These are phyloP conservation scores for Phalloptychus januarius DNA, from an alignment of 2,797 vertebrate genomes.

Conservation along the genomic window DNA sequence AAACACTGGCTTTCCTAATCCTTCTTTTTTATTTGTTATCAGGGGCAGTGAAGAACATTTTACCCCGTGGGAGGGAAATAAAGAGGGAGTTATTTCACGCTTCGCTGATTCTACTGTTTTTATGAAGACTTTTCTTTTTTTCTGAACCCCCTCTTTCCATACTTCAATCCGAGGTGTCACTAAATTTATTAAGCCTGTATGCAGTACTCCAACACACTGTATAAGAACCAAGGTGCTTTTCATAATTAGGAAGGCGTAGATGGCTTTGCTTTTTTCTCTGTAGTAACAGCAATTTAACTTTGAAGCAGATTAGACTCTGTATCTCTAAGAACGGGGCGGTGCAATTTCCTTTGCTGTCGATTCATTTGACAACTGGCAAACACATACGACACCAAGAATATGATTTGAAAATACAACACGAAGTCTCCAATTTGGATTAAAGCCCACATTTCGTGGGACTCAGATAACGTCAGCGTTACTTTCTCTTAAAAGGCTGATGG, in stretches of 20 bases:
- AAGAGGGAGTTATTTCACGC: conserved; percentile 82
- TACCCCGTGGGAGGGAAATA: conserved; percentile 70
- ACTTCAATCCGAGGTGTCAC: conserved; percentile 63
- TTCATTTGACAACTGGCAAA: conserved; percentile 77
- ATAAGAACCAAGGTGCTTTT: conserved; percentile 64
- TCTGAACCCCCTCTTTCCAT: conserved; percentile 38
- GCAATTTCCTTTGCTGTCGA: conserved; percentile 72
- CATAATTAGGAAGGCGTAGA: conserved; percentile 69
- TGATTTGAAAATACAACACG: conserved; percentile 47
- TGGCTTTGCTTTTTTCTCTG: conserved; percentile 55
- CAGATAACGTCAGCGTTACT: conserved; percentile 49
- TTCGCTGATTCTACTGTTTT: conserved; percentile 77
- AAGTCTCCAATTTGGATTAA: conserved; percentile 55
- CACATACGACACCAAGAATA: conserved; percentile 60
- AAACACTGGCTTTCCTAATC: conserved; percentile 81
- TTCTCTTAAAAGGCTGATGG: conserved; percentile 43
- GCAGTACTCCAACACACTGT: conserved; percentile 61
- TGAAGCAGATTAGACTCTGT: conserved; percentile 65
- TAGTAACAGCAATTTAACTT: conserved; percentile 72
- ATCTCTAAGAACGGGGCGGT: conserved; percentile 55
- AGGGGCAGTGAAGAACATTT: conserved; percentile 71
- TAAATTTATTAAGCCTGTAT: conserved; percentile 66
- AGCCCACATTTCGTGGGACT: conserved; percentile 40
- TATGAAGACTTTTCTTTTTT: conserved; percentile 70
- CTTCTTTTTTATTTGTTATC: conserved; percentile 75